Base-by-base conservation (phyloP, 1,140 invertebrate genomes). In the Leptestheria dahalacensis region DNA sequence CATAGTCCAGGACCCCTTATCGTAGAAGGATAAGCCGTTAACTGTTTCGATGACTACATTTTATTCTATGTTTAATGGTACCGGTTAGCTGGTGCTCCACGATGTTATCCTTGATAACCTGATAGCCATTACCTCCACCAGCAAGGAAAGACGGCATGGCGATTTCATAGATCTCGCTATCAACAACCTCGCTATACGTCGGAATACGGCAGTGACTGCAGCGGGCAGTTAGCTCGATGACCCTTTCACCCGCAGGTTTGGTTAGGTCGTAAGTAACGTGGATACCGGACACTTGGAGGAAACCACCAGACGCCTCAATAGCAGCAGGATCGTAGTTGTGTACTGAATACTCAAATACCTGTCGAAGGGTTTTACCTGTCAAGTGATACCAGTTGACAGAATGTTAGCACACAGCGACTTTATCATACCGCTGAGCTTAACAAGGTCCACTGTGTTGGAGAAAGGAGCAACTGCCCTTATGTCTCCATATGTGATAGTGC, bases 401-500 rank as follows among this genome's bases (percentile, higher is more conserved):
- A 41, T 41, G 15, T 41, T 9, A 6, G 6, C 15, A 6, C 6
- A 41, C 6, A 41, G 33, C 6, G 15, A 15, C 15, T 41, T 41
- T 41, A 41, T 9, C 28, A 73, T 66, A 0, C 85, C 86, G 3
- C 71, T 72, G 29, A 87, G 63, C 60, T 82, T 79, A 47, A 83
- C 76, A 1, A 81, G 72, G 60, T 84, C 80, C 28, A 86, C 73
- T 11, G 72, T 77, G 67, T 86, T 86, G 64, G 80, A 78, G 62
- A 88, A 88, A 1, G 86, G 86, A 20, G 79, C 71, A 12, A 79
- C 75, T 60, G 78, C 78, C 1, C 84, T 66, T 1, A 87, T 65
- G 59, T 82, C 81, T 47, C 78, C 80, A 25, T 78, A 80, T 11
- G 81, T 83, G 6, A 88, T 77, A 54, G 76, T 78, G 70, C 80